Evolutionary conservation across 1,140 invertebrate species (phyloP), one percentile per base, ranked within the genome.

Genomic region (Pachyrhynchus sulphureomaculatus): DNA sequence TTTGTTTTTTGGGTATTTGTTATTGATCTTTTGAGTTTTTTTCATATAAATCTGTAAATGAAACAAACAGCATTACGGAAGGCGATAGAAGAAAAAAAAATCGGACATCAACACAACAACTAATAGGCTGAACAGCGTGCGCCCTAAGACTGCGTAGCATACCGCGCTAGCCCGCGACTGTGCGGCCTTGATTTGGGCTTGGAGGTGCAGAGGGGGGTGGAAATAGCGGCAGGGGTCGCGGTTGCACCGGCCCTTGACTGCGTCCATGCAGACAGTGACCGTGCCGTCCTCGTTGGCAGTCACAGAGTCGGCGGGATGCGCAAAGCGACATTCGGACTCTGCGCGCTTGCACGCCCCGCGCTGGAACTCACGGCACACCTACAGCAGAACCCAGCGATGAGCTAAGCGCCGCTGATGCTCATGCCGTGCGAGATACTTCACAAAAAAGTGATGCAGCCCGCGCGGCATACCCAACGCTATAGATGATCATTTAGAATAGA

Each of bases 351-450:
- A 97, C 84, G 90, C 91, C 83, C 94, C 93, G 81, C 93, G 92
- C 88, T 95, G 91, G 88, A 90, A 96, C 86, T 96, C 94, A 84
- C 93, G 92, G 90, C 94, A 97, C 85, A 97, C 93, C 94, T 97
- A 89, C 80, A 83, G 74, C 70, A 74, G 73, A 73, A 51, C 56
- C 36, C 56, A 39, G 36, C 45, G 47, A 51, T 59, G 45, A 59
- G 56, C 56, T 57, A 59, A 59, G 47, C 56, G 34, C 45, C 47
- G 34, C 29, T 36, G 23, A 29, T 29, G 42, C 42, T 9, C 13
- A 12, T 13, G 41, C 5, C 3, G 41, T n/a, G 44, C 24, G 20
- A n/a, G 12, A 26, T 24, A 17, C 53, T n/a, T 20, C 41, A 17
- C 52, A 18, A 13, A 5, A 4, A 2, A 17, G 6, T 6, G 34